Percentiles rank a stretch among this genome's conserved stretches.
phyloP scores from a whole-genome alignment of 2,113 vertebrate species.

The Scopus umbretta region DNA sequence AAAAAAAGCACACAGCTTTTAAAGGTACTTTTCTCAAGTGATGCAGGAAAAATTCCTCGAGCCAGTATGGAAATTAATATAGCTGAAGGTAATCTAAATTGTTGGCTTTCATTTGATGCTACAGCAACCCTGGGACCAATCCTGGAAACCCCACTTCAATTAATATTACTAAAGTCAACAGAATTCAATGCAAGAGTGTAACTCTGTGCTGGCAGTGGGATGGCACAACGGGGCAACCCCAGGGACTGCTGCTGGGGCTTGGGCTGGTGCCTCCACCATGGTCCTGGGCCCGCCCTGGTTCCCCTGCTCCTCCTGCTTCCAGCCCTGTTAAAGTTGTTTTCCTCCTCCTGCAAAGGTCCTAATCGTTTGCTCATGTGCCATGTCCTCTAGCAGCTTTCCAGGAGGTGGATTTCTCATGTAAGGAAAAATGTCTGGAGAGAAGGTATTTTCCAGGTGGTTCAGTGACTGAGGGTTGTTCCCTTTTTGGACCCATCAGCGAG shows the following conservation, averaged over 20 bases:
- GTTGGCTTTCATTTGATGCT: conserved; percentile 41
- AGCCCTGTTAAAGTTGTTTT: not conserved
- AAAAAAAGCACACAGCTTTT: not conserved
- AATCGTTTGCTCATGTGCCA: fast-evolving
- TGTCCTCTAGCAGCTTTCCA: not conserved
- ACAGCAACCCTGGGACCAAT: conserved; percentile 1
- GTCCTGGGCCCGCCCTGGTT: not conserved
- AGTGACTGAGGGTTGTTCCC: not conserved
- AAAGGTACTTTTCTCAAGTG: not conserved
- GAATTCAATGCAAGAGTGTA: not conserved
- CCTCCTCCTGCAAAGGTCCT: not conserved
- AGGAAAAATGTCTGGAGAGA: not conserved
- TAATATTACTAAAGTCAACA: conserved; percentile 20
- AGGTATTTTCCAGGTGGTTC: not conserved
- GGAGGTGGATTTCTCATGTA: not conserved
- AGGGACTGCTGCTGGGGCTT: not conserved
- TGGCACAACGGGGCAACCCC: fast-evolving
- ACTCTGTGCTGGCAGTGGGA: not conserved
- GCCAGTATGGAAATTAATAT: conserved; percentile 25
- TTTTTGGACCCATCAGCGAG: not conserved
- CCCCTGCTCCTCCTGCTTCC: not conserved
- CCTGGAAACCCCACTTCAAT: not conserved
- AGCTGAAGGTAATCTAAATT: conserved; percentile 34
- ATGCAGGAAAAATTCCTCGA: not conserved
- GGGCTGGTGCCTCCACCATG: not conserved